Conservation (phyloP, 2,888 invertebrate species). For the Caenorhabditis angaria region DNA sequence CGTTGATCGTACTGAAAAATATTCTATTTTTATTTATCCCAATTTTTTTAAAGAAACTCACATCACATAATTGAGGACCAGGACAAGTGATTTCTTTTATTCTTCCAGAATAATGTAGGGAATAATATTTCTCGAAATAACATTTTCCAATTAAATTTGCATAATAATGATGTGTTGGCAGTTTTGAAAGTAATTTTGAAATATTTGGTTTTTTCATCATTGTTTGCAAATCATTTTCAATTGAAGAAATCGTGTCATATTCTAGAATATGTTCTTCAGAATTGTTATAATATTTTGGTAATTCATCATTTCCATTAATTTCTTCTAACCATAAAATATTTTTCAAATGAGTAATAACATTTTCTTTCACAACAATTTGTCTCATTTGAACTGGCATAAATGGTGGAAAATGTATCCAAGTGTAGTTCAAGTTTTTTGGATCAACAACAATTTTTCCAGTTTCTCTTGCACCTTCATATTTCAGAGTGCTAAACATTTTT, state of each 20-base stretch:
- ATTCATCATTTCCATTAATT: neutral
- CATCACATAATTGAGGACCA: slow-evolving; percentile 13
- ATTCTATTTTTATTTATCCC: neutral
- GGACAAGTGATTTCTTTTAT: slow-evolving; percentile 31
- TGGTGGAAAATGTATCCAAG: slow-evolving; percentile 56
- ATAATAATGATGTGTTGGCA: slow-evolving; percentile 24
- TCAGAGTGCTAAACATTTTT: slow-evolving; percentile 37
- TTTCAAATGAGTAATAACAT: slow-evolving; percentile 17
- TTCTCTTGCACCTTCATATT: slow-evolving; percentile 6
- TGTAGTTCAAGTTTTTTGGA: slow-evolving; percentile 44
- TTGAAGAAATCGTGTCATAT: neutral
- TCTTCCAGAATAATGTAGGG: slow-evolving; percentile 36
- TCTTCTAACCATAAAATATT: neutral
- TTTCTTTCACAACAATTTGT: slow-evolving; percentile 23
- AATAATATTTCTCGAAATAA: slow-evolving; percentile 15
- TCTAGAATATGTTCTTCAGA: neutral
- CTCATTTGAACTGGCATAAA: slow-evolving; percentile 33
- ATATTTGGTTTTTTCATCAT: slow-evolving; percentile 25
- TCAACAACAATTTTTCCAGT: slow-evolving; percentile 52
- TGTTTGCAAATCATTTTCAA: slow-evolving; percentile 16
- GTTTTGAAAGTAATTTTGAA: slow-evolving; percentile 11
- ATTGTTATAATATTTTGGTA: neutral
- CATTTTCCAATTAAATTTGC: slow-evolving; percentile 28
- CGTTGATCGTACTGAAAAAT: slow-evolving; percentile 8
- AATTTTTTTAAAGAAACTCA: neutral